Conservation (phyloP, 2,888 invertebrate species). For the Campoplex capitator region DNA sequence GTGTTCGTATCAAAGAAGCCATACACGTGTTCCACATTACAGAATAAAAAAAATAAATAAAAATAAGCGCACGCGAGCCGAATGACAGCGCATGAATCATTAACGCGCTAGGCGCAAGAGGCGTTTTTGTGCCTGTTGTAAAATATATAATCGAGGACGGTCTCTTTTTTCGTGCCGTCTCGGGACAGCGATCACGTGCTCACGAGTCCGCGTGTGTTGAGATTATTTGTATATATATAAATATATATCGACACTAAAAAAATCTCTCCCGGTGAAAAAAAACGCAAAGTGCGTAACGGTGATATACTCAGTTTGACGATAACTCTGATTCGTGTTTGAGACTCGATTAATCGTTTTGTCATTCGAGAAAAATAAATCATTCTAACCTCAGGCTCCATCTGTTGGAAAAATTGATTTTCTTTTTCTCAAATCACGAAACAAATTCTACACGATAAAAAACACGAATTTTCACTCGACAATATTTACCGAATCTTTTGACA, state of each 20-base stretch:
- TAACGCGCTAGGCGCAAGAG: constrained; percentile 36
- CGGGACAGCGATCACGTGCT: constrained; percentile 48
- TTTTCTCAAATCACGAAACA: too few relatives aligned
- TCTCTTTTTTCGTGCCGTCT: constrained; percentile 43
- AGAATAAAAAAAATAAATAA: constrained; percentile 10
- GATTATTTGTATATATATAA: constrained; percentile 4
- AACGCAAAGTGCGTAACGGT: constrained; percentile 30
- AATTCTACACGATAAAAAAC: too few relatives aligned
- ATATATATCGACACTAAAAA: constrained; percentile 24
- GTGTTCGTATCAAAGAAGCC: constrained; percentile 2
- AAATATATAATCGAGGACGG: constrained; percentile 51
- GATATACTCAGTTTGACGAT: constrained; percentile 39
- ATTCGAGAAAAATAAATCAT: not conserved
- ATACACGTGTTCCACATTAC: constrained; percentile 46
- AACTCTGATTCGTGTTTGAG: constrained; percentile 11
- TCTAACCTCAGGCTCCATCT: not conserved
- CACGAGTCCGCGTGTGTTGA: constrained; percentile 11
- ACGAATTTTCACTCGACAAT: not conserved
- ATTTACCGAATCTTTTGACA: too few relatives aligned
- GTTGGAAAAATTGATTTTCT: not conserved
- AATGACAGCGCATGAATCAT: constrained; percentile 61
- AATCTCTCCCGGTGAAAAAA: not conserved
- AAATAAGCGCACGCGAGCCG: constrained; percentile 25
- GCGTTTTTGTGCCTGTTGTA: constrained; percentile 16
- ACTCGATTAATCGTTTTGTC: constrained; percentile 21